These are phyloP conservation scores for Uromys caudimaculatus DNA, from an alignment of 2,797 vertebrate species.

Conservation along the genomic window DNA sequence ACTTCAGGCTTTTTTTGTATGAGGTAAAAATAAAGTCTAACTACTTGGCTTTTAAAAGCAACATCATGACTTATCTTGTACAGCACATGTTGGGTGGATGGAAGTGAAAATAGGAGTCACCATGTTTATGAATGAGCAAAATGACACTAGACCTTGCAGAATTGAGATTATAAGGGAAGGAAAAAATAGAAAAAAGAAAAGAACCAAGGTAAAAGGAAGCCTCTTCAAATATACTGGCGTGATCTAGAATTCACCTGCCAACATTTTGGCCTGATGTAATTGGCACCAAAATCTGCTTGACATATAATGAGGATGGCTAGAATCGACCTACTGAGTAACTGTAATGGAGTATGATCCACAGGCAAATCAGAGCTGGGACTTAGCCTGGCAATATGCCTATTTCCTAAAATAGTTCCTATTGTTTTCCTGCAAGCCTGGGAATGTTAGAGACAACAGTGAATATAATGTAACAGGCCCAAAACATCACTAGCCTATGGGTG, in stretches of 20 bases:
- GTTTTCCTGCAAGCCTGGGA: background rate
- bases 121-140: slow-evolving; percentile 36
- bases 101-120: background rate
- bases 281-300: slow-evolving; percentile 17
- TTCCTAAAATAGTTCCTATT: background rate
- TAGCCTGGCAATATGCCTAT: background rate
- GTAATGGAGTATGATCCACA: background rate
- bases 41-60: background rate
- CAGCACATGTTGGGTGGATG: background rate
- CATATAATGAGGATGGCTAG: background rate
- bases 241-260: background rate
- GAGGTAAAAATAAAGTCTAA: background rate
- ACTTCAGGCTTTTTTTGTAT: background rate
- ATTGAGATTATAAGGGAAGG: background rate
- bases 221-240: background rate
- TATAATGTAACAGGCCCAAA: background rate
- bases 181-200: background rate
- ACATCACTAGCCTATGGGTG: no score
- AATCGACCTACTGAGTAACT: background rate
- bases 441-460: background rate
- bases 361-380: background rate
- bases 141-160: background rate
- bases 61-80: background rate
- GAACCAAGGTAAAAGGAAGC: background rate
- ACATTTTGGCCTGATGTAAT: background rate